A percentile compares a stretch with the other conserved stretches of the same genome.
These are phyloP conservation scores for Hofmannophila pseudospretella DNA, from an alignment of 2,888 invertebrate species.

Conservation along the genomic window DNA sequence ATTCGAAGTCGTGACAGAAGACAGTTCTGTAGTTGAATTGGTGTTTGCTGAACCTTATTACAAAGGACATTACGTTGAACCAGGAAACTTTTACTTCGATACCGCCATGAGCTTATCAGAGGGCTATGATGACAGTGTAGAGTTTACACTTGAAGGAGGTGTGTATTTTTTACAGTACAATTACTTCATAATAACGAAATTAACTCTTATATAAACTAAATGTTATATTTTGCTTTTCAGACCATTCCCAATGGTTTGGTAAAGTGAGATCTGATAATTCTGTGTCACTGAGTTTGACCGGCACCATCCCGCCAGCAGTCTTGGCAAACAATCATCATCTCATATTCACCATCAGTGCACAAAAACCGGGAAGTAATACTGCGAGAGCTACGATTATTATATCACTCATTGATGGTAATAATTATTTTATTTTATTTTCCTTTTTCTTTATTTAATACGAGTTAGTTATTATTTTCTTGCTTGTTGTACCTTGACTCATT, in stretches of 20 bases:
- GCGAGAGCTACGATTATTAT: constrained; percentile 24
- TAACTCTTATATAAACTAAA: too few relatives aligned
- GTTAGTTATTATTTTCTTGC: too few relatives aligned
- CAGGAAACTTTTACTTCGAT: constrained; percentile 9
- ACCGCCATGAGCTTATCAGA: constrained; percentile 7
- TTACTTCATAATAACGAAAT: too few relatives aligned
- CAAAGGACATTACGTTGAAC: constrained; percentile 13
- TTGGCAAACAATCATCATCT: constrained; percentile 21
- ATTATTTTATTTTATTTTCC: too few relatives aligned
- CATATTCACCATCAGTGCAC: constrained; percentile 21
- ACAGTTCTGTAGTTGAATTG: neutral
- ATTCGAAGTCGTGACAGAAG: constrained; percentile 2
- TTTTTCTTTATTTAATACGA: too few relatives aligned
- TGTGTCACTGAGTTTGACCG: constrained; percentile 10
- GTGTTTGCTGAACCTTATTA: constrained; percentile 1
- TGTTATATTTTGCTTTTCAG: constrained; percentile 12
- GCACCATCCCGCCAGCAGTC: constrained; percentile 22
- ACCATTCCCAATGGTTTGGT: constrained; percentile 22
- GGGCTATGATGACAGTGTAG: constrained; percentile 13
- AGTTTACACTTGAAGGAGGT: constrained; percentile 3
- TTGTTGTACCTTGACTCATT: too few relatives aligned
- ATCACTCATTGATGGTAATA: constrained; percentile 15
- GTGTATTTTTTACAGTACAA: neutral
- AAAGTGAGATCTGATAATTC: constrained; percentile 13
- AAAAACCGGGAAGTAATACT: constrained; percentile 14